Evolutionary conservation across 2,888 invertebrate species (phyloP), one percentile per base, ranked within the genome.

Genomic region (Sphinx pinastri): DNA sequence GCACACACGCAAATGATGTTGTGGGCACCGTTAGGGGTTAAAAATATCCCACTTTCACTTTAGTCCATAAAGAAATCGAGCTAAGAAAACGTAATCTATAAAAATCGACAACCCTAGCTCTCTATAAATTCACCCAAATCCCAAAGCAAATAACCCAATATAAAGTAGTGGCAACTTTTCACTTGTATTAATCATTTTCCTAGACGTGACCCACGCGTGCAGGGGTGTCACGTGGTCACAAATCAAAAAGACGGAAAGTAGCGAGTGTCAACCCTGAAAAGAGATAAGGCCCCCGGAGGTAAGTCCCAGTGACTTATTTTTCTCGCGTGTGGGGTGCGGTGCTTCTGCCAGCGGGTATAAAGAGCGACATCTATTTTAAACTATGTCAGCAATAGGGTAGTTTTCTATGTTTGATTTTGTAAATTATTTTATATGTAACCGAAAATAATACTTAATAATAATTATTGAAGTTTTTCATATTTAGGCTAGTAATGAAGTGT

Each of bases 211-310:
- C 72, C 60, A 59, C 47, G 60, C 47, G 45, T 60, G 72, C 72
- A 68, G 68, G 72, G 55, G 19, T 63, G 60, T 19, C 69, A 68
- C 69, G 77, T 72, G 71, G 80, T 80, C 75, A 88, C 89, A 89
- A 89, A 91, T 91, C 88, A 90, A 83, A 83, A 76, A 79, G 77
- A 76, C 75, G 72, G 76, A 75, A 78, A 77, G 81, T 76, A 79
- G 77, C 75, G 79, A 77, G 79, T 81, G 87, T 84, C 86, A 85
- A 76, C 82, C 83, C 82, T 80, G 75, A 73, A 71, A 75, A 72
- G 76, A 87, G 88, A 90, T 88, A 89, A 86, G 79, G 80, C 84
- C 84, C 78, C 81, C 71, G 68, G 78, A 83, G 84, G 88, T 84
- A 81, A 78, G 78, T 76, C 79, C 73, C 71, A 76, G 75, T 59